A percentile compares a stretch with the other conserved stretches of the same genome.
These are phyloP conservation scores for Melinopterus prodromus DNA, from an alignment of 2,888 invertebrate species.

Conservation along the genomic window DNA sequence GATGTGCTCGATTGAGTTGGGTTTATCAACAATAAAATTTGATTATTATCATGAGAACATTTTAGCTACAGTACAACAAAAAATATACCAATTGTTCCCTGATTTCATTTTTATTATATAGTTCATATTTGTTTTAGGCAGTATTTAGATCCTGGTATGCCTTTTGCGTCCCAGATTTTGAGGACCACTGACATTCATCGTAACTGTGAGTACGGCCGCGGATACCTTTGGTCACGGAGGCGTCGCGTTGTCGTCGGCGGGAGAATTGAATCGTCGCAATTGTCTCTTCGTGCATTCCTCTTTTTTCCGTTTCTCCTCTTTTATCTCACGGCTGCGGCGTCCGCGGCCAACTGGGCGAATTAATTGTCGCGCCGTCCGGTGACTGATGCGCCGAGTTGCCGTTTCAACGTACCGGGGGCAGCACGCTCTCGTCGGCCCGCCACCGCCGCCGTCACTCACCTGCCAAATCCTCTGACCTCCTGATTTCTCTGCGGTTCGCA, in stretches of 20 bases:
- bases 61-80: too few relatives aligned
- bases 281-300: not conserved
- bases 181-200: too few relatives aligned
- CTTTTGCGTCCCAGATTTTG: too few relatives aligned
- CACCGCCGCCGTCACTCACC: conserved; percentile 38
- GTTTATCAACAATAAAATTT: too few relatives aligned
- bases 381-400: conserved; percentile 29
- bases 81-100: too few relatives aligned
- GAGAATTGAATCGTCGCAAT: not conserved
- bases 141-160: too few relatives aligned
- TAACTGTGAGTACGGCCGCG: not conserved
- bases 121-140: too few relatives aligned
- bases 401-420: conserved; percentile 32
- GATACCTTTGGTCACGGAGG: not conserved
- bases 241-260: not conserved
- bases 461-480: conserved; percentile 38
- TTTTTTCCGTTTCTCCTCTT: not conserved
- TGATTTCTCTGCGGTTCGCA: conserved; percentile 38
- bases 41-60: too few relatives aligned
- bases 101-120: too few relatives aligned
- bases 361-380: not conserved
- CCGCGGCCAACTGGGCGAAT: not conserved
- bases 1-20: too few relatives aligned
- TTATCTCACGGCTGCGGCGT: not conserved
- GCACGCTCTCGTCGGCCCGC: conserved; percentile 30